Percentiles rank a stretch among this genome's conserved stretches.
phyloP scores from a whole-genome alignment of 2,888 invertebrate genomes.

The Anoplius nigerrimus region DNA sequence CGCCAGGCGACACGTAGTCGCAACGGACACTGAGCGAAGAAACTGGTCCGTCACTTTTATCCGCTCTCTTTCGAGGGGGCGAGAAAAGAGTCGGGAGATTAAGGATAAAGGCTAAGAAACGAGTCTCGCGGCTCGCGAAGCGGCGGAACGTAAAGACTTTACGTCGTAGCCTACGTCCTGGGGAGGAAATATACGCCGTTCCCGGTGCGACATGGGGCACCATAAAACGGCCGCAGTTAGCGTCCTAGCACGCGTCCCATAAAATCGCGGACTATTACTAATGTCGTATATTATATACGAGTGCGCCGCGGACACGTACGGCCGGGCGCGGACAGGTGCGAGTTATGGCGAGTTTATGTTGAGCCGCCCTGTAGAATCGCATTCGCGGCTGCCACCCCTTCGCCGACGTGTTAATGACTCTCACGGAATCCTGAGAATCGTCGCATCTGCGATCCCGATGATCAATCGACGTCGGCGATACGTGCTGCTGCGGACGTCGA shows the following conservation, averaged over 20 bases:
- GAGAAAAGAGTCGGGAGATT: too few species aligned
- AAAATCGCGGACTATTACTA: too few species aligned
- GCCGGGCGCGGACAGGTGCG: background rate
- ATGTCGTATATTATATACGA: background rate
- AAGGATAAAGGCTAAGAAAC: too few species aligned
- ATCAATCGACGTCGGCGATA: background rate
- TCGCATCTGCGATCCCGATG: background rate
- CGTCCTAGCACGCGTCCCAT: too few species aligned
- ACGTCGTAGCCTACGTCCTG: background rate
- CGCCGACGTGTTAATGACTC: conserved; percentile 21
- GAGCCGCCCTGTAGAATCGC: conserved; percentile 12
- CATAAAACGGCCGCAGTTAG: background rate
- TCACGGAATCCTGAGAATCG: conserved; percentile 7
- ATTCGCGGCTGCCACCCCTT: background rate
- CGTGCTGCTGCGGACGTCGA: background rate
- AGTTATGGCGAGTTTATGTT: conserved; percentile 39
- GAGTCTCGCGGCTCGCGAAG: too few species aligned
- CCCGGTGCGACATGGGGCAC: background rate
- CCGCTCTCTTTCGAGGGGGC: too few species aligned
- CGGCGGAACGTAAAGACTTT: background rate
- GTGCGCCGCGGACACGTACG: background rate
- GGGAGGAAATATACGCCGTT: too few species aligned
- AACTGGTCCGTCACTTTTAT: too few species aligned
- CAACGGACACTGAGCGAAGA: too few species aligned
- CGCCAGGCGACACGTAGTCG: too few species aligned